Conservation (phyloP, 2,888 invertebrate genomes). For the Fragum whitleyi region DNA sequence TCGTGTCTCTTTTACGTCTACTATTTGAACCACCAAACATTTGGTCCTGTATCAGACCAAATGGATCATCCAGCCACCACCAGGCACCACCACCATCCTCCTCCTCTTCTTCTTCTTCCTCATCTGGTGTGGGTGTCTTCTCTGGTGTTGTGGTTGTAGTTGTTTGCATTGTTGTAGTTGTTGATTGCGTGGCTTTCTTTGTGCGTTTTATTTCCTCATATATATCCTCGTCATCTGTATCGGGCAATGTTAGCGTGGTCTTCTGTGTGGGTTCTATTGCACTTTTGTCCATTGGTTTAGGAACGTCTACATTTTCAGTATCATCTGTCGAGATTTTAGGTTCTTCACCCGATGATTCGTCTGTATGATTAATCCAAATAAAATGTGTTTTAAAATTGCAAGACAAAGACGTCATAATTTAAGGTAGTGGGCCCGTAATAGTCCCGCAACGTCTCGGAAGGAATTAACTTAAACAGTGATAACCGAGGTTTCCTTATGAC, state of each 20-base stretch:
- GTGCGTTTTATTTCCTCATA: neutral
- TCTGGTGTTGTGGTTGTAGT: neutral
- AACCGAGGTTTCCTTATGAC: no score
- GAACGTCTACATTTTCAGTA: neutral
- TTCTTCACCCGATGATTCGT: conserved; percentile 5
- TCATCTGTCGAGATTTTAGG: neutral
- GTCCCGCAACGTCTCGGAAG: no score
- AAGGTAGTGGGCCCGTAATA: no score
- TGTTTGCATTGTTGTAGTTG: neutral
- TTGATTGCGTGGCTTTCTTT: neutral
- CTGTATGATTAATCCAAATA: no score
- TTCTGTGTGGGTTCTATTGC: neutral
- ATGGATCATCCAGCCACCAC: conserved; percentile 8
- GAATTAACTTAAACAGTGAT: no score
- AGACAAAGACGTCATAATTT: no score
- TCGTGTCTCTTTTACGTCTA: conserved; percentile 6
- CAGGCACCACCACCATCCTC: conserved; percentile 14
- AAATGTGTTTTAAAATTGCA: no score
- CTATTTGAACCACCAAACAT: neutral
- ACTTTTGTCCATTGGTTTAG: neutral
- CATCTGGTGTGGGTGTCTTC: neutral
- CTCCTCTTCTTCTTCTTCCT: neutral
- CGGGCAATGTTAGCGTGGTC: neutral
- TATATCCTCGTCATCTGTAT: conserved; percentile 31
- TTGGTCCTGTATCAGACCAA: conserved; percentile 3